Conservation (phyloP, 2,888 invertebrate species). For the Tribolium freemani region DNA sequence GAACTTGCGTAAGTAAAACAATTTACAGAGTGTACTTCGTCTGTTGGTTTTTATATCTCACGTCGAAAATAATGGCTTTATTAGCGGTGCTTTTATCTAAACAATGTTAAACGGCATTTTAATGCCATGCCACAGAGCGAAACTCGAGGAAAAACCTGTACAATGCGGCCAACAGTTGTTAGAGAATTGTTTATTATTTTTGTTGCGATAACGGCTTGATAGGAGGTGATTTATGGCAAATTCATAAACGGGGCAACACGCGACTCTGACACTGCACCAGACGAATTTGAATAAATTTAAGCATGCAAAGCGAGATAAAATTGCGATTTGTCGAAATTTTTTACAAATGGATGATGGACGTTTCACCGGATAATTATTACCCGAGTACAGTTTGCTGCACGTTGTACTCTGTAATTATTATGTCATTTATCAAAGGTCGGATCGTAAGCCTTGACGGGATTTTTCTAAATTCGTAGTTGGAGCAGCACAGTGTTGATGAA, state of each 20-base stretch:
- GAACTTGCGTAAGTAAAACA: conserved; percentile 18
- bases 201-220: conserved; percentile 35
- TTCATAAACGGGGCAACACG: conserved; percentile 30
- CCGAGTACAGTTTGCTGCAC: conserved; percentile 14
- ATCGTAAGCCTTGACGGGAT: conserved; percentile 17
- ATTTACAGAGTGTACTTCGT: not conserved
- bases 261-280: conserved; percentile 23
- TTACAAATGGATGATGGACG: conserved; percentile 9
- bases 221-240: conserved; percentile 36
- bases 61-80: conserved; percentile 38
- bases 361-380: conserved; percentile 23
- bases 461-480: conserved; percentile 3
- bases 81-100: conserved; percentile 39
- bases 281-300: conserved; percentile 34
- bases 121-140: conserved; percentile 36
- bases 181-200: conserved; percentile 41
- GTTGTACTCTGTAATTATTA: conserved; percentile 34
- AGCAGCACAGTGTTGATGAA: not conserved
- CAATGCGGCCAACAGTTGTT: conserved; percentile 41
- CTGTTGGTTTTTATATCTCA: conserved; percentile 4
- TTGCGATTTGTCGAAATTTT: not conserved
- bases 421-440: conserved; percentile 35
- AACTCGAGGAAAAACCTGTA: conserved; percentile 36
- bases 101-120: conserved; percentile 42
- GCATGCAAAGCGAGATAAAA: conserved; percentile 33